Conservation (phyloP, 2,113 vertebrate genomes). For the Microtus pennsylvanicus region DNA sequence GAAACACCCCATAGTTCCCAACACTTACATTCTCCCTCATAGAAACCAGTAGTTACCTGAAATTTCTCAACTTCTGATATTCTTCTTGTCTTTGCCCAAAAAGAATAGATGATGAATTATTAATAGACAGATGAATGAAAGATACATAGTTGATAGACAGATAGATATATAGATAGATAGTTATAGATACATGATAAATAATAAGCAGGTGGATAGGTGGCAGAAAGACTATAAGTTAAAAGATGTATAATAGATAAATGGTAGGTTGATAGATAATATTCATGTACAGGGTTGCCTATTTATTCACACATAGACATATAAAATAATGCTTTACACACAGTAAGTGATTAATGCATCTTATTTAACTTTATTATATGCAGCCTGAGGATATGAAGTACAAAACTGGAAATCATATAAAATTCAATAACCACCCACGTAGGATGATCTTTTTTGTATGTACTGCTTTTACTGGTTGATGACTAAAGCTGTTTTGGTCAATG, state of each 20-base stretch:
- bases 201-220: not conserved
- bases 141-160: not conserved
- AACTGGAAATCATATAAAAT: constrained; percentile 1
- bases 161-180: not conserved
- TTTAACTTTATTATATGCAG: not conserved
- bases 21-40: not conserved
- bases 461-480: no score
- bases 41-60: not conserved
- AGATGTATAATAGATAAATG: not conserved
- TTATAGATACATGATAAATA: not conserved
- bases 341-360: not conserved
- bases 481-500: no score
- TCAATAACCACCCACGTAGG: not conserved
- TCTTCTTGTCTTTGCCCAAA: not conserved
- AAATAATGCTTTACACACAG: not conserved
- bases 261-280: not conserved
- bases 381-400: constrained; percentile 1
- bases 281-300: not conserved
- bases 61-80: not conserved
- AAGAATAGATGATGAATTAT: not conserved
- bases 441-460: no score
- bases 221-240: not conserved
- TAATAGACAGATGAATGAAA: not conserved
- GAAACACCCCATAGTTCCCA: not conserved
- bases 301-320: not conserved